Base-by-base conservation (phyloP, 2,888 invertebrate genomes). In the Colletes collaris region DNA sequence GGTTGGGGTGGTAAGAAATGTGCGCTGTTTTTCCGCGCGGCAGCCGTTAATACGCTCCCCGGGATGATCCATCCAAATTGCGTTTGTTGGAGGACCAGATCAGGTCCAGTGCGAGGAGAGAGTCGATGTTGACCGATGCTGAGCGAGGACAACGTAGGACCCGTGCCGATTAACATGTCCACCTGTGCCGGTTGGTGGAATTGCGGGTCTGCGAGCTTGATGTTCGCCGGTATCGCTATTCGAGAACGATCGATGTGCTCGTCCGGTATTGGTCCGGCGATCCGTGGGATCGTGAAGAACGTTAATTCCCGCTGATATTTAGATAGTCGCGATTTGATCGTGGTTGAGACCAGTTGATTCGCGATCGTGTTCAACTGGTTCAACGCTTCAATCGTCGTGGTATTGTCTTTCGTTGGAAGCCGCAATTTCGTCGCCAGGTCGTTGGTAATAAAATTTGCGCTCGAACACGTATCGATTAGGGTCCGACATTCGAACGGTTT, bases 11-110 rank as follows among this genome's bases (percentile, higher is more conserved):
- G 16, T 16, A 16, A 16, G 16, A 16, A 16, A 0, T 16, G 16
- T 16, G 0, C 16, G 16, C 16, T 16, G 16, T 16, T 16, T n/a
- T 16, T 16, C 0, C 16, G 16, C 16, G 40, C 0, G 0, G 46
- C 7, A 1, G 35, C 2, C 0, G 49, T 10, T 1, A 16, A 8
- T 0, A 19, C 37, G 0, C n/a, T 49, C 62, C 35, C 40, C 37
- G 55, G 52, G 4, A 74, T 53, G 46, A 74, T 56, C 55, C 62
- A 74, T 5, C 62, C 68, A 0, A 68, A 49, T 40, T 65, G 56
- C 0, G 65, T 72, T 5, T 72, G 59, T 35, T 72, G 72, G 0
- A 65, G 71, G 10, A 72, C 11, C 4, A 65, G 58, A 40, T 72
- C 58, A 0, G 49, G 4, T 16, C 44, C 27, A 4, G n/a, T 56